These are phyloP conservation scores for Actenoides hombroni DNA, from an alignment of 2,113 vertebrate species.

Conservation along the genomic window DNA sequence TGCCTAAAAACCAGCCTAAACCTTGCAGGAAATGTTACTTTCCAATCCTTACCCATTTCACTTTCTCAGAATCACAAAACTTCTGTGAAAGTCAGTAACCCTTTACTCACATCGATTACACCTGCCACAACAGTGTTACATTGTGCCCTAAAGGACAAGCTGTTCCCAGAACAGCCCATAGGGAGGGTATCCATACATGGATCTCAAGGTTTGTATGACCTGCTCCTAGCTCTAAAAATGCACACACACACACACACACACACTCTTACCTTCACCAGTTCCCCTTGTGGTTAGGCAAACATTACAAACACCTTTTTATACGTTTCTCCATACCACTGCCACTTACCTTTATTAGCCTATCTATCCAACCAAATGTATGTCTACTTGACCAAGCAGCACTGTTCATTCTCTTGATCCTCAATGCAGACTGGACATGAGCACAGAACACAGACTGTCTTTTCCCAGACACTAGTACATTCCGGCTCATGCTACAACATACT, in stretches of 20 bases:
- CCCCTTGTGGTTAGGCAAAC: background rate
- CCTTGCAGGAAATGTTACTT: background rate
- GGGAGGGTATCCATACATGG: background rate
- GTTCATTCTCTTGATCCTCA: background rate
- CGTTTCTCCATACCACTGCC: background rate
- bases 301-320: background rate
- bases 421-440: background rate
- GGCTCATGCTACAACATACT: background rate
- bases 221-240: background rate
- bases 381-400: background rate
- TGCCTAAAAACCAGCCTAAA: background rate
- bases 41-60: background rate
- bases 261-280: background rate
- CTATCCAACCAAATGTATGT: background rate
- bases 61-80: background rate
- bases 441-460: background rate
- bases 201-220: background rate
- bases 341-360: background rate
- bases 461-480: background rate
- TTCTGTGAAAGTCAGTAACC: background rate
- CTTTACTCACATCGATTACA: background rate
- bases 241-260: too few relatives aligned
- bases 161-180: background rate
- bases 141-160: background rate
- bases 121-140: background rate